Percentiles rank a stretch among this genome's conserved stretches.
These are phyloP conservation scores for Danionella dracula DNA, from an alignment of 2,797 vertebrate species.

Conservation along the genomic window DNA sequence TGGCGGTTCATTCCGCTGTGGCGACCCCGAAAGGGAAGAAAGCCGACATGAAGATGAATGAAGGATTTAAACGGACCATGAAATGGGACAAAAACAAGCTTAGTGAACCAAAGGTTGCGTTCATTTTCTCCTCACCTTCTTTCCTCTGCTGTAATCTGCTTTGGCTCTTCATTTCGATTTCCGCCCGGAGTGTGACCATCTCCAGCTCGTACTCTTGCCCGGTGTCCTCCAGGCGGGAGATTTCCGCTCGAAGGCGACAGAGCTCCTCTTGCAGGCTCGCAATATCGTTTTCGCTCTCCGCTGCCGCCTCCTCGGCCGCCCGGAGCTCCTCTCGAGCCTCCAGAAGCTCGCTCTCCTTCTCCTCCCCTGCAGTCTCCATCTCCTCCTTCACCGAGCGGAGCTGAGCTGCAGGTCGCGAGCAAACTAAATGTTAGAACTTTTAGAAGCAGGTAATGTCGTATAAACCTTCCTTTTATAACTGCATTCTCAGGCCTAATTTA, in stretches of 20 bases:
- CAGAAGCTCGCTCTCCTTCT: conserved; percentile 75
- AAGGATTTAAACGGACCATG: too few relatives aligned
- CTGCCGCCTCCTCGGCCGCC: conserved; percentile 63
- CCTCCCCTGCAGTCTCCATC: conserved; percentile 76
- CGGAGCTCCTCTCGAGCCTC: conserved; percentile 75
- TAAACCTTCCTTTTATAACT: too few relatives aligned
- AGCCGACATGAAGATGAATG: too few relatives aligned
- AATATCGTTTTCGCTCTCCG: conserved; percentile 81
- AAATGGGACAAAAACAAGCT: too few relatives aligned
- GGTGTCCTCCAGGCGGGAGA: conserved; percentile 70
- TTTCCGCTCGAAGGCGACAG: conserved; percentile 73
- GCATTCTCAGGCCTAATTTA: too few relatives aligned
- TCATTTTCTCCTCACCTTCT: conserved; percentile 61
- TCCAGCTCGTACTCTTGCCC: conserved; percentile 82
- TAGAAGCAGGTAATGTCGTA: too few relatives aligned
- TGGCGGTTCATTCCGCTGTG: too few relatives aligned
- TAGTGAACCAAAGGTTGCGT: too few relatives aligned
- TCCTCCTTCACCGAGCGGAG: conserved; percentile 79
- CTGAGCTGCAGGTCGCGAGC: conserved; percentile 65
- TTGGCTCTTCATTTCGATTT: conserved; percentile 78
- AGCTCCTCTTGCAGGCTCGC: conserved; percentile 82
- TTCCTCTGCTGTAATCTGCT: conserved; percentile 64
- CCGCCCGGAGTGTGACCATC: conserved; percentile 78
- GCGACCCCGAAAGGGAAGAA: too few relatives aligned
- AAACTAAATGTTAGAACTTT: too few relatives aligned